Evolutionary conservation across 1,140 invertebrate genomes (phyloP).

Genomic region (Sinonovacula constricta): DNA sequence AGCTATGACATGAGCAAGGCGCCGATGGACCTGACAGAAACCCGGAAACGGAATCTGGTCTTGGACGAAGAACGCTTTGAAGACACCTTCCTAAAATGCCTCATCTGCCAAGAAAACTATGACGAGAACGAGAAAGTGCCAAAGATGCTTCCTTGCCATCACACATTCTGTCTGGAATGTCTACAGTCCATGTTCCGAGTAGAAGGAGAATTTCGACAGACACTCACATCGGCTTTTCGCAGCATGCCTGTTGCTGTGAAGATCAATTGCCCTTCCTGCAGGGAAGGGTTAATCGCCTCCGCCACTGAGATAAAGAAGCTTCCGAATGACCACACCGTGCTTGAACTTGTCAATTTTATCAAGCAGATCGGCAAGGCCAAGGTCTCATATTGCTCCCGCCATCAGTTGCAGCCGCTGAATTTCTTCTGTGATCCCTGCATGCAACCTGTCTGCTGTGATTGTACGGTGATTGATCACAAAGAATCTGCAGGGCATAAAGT

Average conservation of each 20-base stretch:
- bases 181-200: slow-evolving; percentile 78
- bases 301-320: slow-evolving; percentile 70
- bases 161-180: slow-evolving; percentile 80
- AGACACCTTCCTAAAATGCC: slow-evolving; percentile 74
- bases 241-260: slow-evolving; percentile 73
- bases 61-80: slow-evolving; percentile 75
- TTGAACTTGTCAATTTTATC: slow-evolving; percentile 69
- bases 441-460: slow-evolving; percentile 74
- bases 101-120: slow-evolving; percentile 74
- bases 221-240: slow-evolving; percentile 71
- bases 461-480: slow-evolving; percentile 75
- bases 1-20: neutral
- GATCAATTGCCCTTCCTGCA: slow-evolving; percentile 88
- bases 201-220: slow-evolving; percentile 72
- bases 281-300: slow-evolving; percentile 94
- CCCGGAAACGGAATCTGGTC: slow-evolving; percentile 68
- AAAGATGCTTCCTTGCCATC: slow-evolving; percentile 77
- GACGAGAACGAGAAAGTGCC: slow-evolving; percentile 72
- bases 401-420: slow-evolving; percentile 74
- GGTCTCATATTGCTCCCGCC: slow-evolving; percentile 71
- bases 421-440: slow-evolving; percentile 77
- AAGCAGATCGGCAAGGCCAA: slow-evolving; percentile 65
- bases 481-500: slow-evolving; percentile 72
- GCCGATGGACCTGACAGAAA: slow-evolving; percentile 43
- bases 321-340: slow-evolving; percentile 73